Conservation (phyloP, 2,797 vertebrate genomes). For the Strix occidentalis region DNA sequence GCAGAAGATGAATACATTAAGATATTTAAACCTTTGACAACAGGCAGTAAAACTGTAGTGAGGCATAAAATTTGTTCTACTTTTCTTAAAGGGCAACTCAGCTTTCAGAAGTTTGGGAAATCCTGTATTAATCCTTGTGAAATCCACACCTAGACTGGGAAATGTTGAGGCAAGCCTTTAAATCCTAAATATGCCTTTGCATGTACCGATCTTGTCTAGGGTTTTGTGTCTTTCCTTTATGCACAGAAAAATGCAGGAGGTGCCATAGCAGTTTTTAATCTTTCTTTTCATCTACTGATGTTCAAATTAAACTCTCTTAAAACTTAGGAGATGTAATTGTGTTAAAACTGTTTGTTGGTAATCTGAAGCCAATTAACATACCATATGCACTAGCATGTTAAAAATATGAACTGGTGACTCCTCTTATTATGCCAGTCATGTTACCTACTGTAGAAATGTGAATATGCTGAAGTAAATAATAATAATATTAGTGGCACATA, state of each 20-base stretch:
- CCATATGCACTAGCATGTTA: background rate
- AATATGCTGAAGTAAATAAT: background rate
- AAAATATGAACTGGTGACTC: background rate
- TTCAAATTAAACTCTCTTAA: background rate
- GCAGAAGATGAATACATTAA: background rate
- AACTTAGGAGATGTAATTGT: background rate
- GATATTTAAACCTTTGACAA: conserved; percentile 8
- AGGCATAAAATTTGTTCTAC: background rate
- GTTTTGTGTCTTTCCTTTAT: background rate
- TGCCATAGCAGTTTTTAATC: background rate
- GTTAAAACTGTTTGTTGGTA: background rate
- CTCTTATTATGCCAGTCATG: background rate
- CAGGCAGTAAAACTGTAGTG: background rate
- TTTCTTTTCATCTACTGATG: background rate
- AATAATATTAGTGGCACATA: background rate
- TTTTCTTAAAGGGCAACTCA: conserved; percentile 22
- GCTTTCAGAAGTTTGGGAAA: conserved; percentile 20
- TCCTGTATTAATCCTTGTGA: conserved; percentile 3
- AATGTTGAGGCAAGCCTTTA: conserved; percentile 64
- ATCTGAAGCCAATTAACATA: background rate
- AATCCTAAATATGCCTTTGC: conserved; percentile 44
- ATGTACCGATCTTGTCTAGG: background rate
- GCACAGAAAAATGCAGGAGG: background rate
- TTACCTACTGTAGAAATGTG: background rate
- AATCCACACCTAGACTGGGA: conserved; percentile 7